Conservation (phyloP, 2,113 vertebrate species). For the Beaufortia kweichowensis region DNA sequence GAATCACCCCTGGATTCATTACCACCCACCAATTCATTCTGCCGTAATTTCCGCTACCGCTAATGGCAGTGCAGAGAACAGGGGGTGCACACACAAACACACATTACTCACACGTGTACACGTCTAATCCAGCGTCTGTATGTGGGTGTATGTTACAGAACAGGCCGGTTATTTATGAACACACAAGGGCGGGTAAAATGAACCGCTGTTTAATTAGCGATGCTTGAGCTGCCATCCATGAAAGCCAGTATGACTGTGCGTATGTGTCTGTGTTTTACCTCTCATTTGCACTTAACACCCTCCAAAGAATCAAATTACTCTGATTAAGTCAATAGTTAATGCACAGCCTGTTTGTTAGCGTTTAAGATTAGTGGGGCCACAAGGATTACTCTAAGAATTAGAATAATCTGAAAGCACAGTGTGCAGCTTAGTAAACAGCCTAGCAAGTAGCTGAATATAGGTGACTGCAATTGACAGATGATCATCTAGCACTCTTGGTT, state of each 20-base stretch:
- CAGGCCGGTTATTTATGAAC: constrained; percentile 53
- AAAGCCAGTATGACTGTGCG: constrained; percentile 17
- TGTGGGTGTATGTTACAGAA: constrained; percentile 48
- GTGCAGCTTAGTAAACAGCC: too few relatives aligned
- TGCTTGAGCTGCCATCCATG: constrained; percentile 58
- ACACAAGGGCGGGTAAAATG: constrained; percentile 45
- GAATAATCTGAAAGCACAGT: too few relatives aligned
- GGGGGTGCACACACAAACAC: constrained; percentile 32
- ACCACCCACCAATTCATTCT: constrained; percentile 68
- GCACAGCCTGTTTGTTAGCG: neutral
- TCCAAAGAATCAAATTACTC: constrained; percentile 24
- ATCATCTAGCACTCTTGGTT: neutral
- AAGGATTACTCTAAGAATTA: neutral
- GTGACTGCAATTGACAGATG: neutral
- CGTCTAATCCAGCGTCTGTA: constrained; percentile 17
- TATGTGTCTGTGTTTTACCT: constrained; percentile 15
- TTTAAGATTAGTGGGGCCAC: neutral
- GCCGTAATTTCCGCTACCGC: constrained; percentile 54
- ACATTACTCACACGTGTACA: constrained; percentile 43
- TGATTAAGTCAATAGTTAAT: neutral
- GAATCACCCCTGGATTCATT: constrained; percentile 70
- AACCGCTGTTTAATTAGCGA: constrained; percentile 52
- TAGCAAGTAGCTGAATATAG: neutral
- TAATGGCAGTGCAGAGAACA: constrained; percentile 50
- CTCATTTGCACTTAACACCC: constrained; percentile 24